These are phyloP conservation scores for Tilapia sparmanii DNA, from an alignment of 2,113 vertebrate genomes.

Conservation along the genomic window DNA sequence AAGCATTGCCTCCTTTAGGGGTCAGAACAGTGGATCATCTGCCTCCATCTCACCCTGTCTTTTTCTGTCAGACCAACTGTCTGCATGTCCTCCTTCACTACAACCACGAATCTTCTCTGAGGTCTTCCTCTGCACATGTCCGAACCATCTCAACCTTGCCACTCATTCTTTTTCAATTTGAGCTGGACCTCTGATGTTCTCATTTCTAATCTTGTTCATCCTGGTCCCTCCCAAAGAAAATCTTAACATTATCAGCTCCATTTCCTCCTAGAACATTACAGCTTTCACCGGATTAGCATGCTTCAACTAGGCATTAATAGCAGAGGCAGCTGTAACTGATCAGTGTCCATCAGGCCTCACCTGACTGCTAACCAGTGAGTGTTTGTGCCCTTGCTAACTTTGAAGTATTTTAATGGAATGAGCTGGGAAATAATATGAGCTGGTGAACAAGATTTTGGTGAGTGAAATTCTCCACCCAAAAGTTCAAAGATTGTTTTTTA, in stretches of 20 bases:
- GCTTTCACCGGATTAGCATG: not conserved
- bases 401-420: not conserved
- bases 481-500: not conserved
- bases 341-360: not conserved
- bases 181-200: not conserved
- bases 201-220: not conserved
- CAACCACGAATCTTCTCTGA: not conserved
- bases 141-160: fast-evolving
- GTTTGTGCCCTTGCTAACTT: not conserved
- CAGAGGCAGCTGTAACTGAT: not conserved
- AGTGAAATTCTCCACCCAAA: not conserved
- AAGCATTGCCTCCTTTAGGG: not conserved
- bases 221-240: fast-evolving
- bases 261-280: not conserved
- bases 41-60: not conserved
- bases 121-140: not conserved
- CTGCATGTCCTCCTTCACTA: not conserved
- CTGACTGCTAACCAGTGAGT: not conserved
- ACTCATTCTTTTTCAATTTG: not conserved
- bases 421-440: not conserved
- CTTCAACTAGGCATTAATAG: not conserved
- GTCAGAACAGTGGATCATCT: not conserved
- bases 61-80: not conserved
- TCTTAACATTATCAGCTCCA: not conserved
- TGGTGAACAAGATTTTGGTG: not conserved